Base-by-base conservation (phyloP, 2,797 vertebrate genomes). In the Manis javanica region DNA sequence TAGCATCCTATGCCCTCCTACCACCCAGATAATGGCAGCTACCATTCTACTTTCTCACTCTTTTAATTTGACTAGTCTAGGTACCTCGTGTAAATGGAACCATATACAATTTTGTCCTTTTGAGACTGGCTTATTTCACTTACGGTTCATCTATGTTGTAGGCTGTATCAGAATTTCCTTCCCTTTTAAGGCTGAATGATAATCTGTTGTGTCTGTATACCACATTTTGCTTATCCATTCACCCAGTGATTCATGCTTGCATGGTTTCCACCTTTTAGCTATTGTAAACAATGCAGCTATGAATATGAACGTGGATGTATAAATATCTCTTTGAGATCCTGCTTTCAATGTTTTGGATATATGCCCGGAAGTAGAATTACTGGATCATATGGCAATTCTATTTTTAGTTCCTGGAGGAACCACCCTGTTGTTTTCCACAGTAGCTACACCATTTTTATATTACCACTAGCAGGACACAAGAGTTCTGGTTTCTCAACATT, bases 241-340 rank as follows among this genome's bases (percentile, higher is more conserved):
- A 64, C 91, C 19, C 24, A 18, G 63, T 84, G 37, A 79, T 84
- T 24, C 39, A 51, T 21, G 74, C 16, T 90, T 77, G 23, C 3
- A 39, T 71, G 83, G 57, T 68, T 92, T 84, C 55, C 0, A 86
- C 55, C 31, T 82, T 95, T 96, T 74, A 31, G 16, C 34, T 64
- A 29, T 77, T 85, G 34, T 4, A 51, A 34, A 23, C 85, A 85
- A 81, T 91, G 42, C 71, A 90, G 4, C 66, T 81, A 1, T 93
- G 61, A 86, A 81, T 81, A 1, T 93, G 61, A 88, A 81, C 12
- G 2, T 5, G 6, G 19, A 26, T 91, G 1, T 68, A 66, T 90
- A 91, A 71, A 66, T 94, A 81, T 46, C 53, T 86, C 49, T 87
- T 66, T 90, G 75, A 87, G 23, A 79, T 51, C 8, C 37, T 88